Base-by-base conservation (phyloP, 1,140 invertebrate species). In the Drepana arcuata region DNA sequence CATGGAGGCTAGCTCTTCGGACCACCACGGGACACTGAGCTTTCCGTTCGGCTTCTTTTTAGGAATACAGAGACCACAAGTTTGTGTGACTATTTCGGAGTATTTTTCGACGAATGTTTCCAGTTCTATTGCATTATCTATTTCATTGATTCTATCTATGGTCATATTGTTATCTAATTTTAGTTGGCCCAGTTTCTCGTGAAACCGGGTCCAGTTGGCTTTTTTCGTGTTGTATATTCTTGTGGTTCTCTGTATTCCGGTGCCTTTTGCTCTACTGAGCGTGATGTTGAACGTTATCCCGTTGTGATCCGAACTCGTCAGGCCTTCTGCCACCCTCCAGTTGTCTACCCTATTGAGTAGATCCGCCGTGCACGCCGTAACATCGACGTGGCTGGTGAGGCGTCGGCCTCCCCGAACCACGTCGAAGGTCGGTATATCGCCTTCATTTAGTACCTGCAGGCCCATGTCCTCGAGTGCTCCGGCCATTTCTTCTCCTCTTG, bases 291-390 rank as follows among this genome's bases (percentile, higher is more conserved):
- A 35, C 1, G 16, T 14, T 2, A 42, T 40, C 7, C 2, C 16
- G 16, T 39, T 48, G 21, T 48, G 40, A 32, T 48, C 40, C 1
- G 46, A 38, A 27, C 26, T 40, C 0, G 31, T 42, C 2, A 38
- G 4, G 9, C 11, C 7, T 5, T 16, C 15, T 1, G 23, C 11
- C 2, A 49, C 40, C 11, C 3, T 16, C 46, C 40, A 48, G 12
- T 35, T 16, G 0, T 39, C 35, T 0, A 43, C 18, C 10, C 23
- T 1, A 13, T 11, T 13, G 2, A 37, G 12, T 1, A 48, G 6
- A n/a, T 33, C 28, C 12, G 9, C 2, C 1, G 32, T 12, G 27
- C 41, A 43, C 1, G 34, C n/a, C n/a, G n/a, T 33, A 2, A 33
- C 35, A 7, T 34, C 9, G 15, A 34, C 39, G 2, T 34, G n/a